phyloP scores from a whole-genome alignment of 2,888 invertebrate genomes.

The Stenoptilia bipunctidactyla region DNA sequence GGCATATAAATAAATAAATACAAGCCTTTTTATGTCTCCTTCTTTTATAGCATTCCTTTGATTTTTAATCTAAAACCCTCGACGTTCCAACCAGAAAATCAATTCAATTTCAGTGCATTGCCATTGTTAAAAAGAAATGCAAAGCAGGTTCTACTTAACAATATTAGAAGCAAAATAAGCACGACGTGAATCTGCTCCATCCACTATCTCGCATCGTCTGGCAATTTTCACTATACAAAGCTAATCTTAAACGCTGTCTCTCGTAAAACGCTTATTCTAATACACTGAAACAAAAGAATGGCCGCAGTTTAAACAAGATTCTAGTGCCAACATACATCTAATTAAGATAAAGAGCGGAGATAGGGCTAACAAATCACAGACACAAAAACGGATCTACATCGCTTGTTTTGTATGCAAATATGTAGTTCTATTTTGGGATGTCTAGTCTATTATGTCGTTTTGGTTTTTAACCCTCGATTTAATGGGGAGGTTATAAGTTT shows the following conservation, averaged over 20 bases:
- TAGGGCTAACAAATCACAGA: slow-evolving; percentile 61
- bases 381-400: slow-evolving; percentile 49
- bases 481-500: too few relatives aligned
- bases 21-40: too few relatives aligned
- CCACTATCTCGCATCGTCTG: neutral
- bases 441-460: slow-evolving; percentile 50
- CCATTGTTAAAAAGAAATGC: too few relatives aligned
- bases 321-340: slow-evolving; percentile 30
- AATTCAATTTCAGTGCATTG: too few relatives aligned
- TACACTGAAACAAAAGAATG: slow-evolving; percentile 3
- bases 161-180: too few relatives aligned
- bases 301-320: neutral
- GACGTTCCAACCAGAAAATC: too few relatives aligned
- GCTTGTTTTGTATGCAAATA: slow-evolving; percentile 66
- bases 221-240: slow-evolving; percentile 4
- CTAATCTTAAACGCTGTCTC: slow-evolving; percentile 3
- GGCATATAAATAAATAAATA: too few relatives aligned
- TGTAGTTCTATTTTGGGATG: slow-evolving; percentile 68
- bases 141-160: too few relatives aligned
- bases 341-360: slow-evolving; percentile 60
- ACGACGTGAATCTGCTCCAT: neutral
- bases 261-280: neutral
- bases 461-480: too few relatives aligned
- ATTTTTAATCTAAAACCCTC: too few relatives aligned
- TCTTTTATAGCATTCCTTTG: too few relatives aligned